Evolutionary conservation across 2,113 vertebrate genomes (phyloP).

Genomic region (Odobenus rosmarus): DNA sequence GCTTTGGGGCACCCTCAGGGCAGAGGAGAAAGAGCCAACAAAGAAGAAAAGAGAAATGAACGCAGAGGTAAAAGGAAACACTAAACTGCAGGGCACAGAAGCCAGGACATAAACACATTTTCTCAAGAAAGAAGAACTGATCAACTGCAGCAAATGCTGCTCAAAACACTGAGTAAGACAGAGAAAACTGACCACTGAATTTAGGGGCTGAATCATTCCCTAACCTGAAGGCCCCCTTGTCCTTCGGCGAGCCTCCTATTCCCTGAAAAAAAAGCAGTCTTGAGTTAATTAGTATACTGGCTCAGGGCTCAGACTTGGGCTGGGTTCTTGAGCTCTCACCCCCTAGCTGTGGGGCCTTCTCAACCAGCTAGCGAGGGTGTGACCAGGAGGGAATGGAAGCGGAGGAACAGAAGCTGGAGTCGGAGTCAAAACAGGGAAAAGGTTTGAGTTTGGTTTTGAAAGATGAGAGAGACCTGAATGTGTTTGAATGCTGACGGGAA

Average conservation of each 20-base stretch:
- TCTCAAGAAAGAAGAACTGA: not conserved
- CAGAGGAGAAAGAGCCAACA: not conserved
- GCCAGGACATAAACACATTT: not conserved
- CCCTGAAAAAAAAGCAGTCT: not conserved
- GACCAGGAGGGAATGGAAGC: not conserved
- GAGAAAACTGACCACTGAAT: not conserved
- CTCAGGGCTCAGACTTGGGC: not conserved
- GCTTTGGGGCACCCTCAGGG: not conserved
- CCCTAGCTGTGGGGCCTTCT: not conserved
- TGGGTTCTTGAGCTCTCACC: not conserved
- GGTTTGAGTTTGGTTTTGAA: not conserved
- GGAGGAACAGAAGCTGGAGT: not conserved
- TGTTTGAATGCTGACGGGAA: not conserved
- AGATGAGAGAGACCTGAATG: not conserved
- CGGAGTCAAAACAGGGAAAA: not conserved
- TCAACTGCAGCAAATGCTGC: not conserved
- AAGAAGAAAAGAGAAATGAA: not conserved
- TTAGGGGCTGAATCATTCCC: not conserved
- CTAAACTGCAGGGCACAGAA: not conserved
- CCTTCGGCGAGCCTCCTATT: not conserved
- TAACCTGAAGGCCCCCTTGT: not conserved
- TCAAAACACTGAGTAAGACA: not conserved
- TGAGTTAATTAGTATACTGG: not conserved
- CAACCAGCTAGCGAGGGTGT: not conserved
- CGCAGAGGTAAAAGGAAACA: not conserved